Base-by-base conservation (phyloP, 2,888 invertebrate species). In the Caenorhabditis sp. region DNA sequence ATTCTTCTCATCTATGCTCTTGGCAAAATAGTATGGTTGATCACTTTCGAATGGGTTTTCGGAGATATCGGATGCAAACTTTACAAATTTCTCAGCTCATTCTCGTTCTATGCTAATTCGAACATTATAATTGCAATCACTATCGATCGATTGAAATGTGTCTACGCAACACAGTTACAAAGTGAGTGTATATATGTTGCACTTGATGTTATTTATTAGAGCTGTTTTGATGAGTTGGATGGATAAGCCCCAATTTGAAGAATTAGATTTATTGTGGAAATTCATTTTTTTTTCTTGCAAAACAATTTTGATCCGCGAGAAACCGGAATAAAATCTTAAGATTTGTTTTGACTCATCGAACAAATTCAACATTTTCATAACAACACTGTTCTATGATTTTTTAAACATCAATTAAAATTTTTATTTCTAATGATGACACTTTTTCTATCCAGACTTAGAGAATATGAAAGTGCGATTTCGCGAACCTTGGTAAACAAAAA, bases 51-150 rank as follows among this genome's bases (percentile, higher is more conserved):
- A 27, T 85, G 85, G 85, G 69, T 69, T 17, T 76, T 82, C 49
- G 84, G 84, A 2, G 72, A 69, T 27, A 14, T 66, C 6, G 66
- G 69, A 5, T 84, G 84, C 57, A 76, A 77, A 57, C 8, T 78
- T 8, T 85, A 84, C 53, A 71, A 83, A 58, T 83, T 83, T 65
- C 59, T 83, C 6, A 83, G 83, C 14, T 82, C 84, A 1, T 77
- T 84, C 37, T 76, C 79, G 14, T 85, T 84, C 66, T 84, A 84
- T 59, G 77, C 83, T 1, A 82, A 81, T 55, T 82, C 83, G 1
- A 84, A 84, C 64, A 79, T 84, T 1, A 73, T 84, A n/a, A 82
- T 83, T 10, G 79, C 79, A 14, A 84, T 85, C 24, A 83, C 81
- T 0, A 55, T 84, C 17, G 85, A 85, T 63, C 63, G 85, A 27